A percentile compares a stretch with the other conserved stretches of the same genome.
These are phyloP conservation scores for Acanthis flammea DNA, from an alignment of 2,797 vertebrate genomes.

Conservation along the genomic window DNA sequence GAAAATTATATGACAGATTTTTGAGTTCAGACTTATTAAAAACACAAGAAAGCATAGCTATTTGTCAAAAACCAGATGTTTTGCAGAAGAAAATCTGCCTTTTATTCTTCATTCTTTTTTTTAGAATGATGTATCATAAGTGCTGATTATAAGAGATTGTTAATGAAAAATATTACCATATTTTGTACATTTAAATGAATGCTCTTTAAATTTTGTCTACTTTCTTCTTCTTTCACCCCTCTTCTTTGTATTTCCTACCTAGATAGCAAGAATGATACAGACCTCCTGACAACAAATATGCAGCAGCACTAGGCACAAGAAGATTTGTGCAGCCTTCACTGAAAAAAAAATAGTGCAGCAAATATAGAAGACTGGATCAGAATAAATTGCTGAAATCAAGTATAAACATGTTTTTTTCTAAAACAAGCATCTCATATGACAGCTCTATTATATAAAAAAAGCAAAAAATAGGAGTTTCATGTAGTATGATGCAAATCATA, in stretches of 20 bases:
- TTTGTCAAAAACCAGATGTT: not conserved
- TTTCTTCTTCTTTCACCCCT: not conserved
- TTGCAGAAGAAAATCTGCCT: not conserved
- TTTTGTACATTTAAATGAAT: not conserved
- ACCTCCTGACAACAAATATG: not conserved
- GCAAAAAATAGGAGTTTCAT: not conserved
- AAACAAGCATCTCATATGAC: not conserved
- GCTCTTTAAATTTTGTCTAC: not conserved
- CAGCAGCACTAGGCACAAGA: not conserved
- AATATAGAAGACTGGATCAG: not conserved
- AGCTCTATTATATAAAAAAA: not conserved
- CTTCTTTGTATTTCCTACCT: not conserved
- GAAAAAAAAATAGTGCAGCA: not conserved
- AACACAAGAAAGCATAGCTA: not conserved
- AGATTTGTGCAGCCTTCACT: not conserved
- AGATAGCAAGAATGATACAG: not conserved
- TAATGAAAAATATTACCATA: not conserved
- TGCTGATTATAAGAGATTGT: not conserved
- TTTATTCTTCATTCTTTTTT: not conserved
- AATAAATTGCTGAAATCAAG: conserved; percentile 10
- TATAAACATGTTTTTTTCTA: not conserved
- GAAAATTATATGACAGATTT: not conserved
- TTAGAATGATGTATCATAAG: not conserved
- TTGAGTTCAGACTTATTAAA: not conserved
- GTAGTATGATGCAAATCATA: not conserved